Percentiles rank a stretch among this genome's conserved stretches.
phyloP scores from a whole-genome alignment of 2,888 invertebrate genomes.

The Palloptera scutellata region DNA sequence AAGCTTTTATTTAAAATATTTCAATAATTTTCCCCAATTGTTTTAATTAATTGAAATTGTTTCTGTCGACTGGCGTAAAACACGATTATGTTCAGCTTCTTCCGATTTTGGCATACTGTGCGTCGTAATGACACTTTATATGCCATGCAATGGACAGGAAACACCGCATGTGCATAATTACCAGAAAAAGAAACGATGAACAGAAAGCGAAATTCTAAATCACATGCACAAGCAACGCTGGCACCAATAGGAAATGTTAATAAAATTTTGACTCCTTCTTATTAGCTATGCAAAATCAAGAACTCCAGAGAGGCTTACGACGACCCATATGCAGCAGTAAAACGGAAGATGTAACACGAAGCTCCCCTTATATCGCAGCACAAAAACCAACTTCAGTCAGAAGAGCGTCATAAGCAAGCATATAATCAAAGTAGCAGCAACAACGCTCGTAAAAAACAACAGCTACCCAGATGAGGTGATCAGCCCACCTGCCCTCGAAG shows the following conservation, averaged over 20 bases:
- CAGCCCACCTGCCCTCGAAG: not conserved
- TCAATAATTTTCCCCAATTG: no score
- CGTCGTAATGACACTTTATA: conserved; percentile 60
- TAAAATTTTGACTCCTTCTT: no score
- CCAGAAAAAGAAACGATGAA: conserved; percentile 19
- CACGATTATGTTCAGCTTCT: no score
- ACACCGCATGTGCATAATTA: conserved; percentile 61
- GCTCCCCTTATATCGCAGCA: not conserved
- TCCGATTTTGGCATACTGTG: no score
- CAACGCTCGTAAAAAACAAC: not conserved
- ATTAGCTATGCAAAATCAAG: not conserved
- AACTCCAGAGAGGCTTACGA: conserved; percentile 43
- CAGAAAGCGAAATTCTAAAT: conserved; percentile 17
- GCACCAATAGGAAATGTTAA: no score
- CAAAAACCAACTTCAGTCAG: conserved; percentile 41
- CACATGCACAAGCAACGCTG: conserved; percentile 7
- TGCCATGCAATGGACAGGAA: conserved; percentile 57
- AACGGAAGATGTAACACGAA: conserved; percentile 38
- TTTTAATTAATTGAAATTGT: no score
- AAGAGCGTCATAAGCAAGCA: no score
- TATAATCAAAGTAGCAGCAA: not conserved
- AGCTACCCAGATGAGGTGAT: not conserved
- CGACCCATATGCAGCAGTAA: conserved; percentile 50
- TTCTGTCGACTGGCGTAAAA: no score
- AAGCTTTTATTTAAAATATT: no score